Base-by-base conservation (phyloP, 2,888 invertebrate genomes). In the Morpho helenor region DNA sequence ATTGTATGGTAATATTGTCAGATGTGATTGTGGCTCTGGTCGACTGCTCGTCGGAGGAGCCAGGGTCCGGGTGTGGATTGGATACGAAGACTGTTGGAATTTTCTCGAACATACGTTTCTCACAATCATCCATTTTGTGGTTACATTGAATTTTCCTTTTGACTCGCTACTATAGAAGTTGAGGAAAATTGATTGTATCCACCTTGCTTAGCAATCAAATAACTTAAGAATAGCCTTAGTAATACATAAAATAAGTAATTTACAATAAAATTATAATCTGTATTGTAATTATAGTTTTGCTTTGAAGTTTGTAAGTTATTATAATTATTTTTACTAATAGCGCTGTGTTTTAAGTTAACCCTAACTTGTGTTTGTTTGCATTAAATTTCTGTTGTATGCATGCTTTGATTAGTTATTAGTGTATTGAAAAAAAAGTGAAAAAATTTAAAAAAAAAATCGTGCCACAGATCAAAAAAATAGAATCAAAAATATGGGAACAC, bases 1-100 rank as follows among this genome's bases (percentile, higher is more conserved):
- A 54, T 70, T 40, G 56, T 63, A 56, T 72, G 71, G 62, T 71
- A 63, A 69, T 64, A 67, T 74, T 72, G 68, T 69, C 74, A 74
- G 74, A 71, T 74, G 60, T 67, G 46, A 56, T 51, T 59, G 56
- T 61, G 52, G 54, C 52, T 59, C 47, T 56, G 52, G 61, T 47
- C 43, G 6, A 52, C 55, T 49, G 62, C 62, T 49, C 41, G 23
- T 45, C 59, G 63, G 60, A 60, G 59, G 16, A 47, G 40, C 41
- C 53, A 47, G 61, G 59, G 53, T 45, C 39, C 50, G 63, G 63
- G 57, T 60, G 52, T 52, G 63, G 52, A 58, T 62, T 41, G 57
- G 47, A 61, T 47, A 49, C 22, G 69, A 68, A 59, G 66, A 66
- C 49, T 45, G 39, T 52, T 57, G 52, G 52, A 54, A 42, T 41